Evolutionary conservation across 2,888 invertebrate species (phyloP).

Genomic region (Apamea crenata): DNA sequence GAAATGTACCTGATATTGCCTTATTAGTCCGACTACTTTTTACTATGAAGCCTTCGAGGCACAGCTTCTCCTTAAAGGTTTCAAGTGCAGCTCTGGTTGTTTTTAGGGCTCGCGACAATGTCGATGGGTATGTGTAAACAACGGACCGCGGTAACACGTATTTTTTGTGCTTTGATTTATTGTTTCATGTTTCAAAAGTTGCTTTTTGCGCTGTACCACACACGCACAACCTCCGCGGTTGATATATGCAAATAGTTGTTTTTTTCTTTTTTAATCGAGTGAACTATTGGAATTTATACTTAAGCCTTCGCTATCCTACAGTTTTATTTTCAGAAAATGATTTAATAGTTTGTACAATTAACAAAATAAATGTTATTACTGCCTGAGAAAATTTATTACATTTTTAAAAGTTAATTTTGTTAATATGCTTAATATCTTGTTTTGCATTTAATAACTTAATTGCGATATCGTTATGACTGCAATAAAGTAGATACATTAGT

Average conservation of each 20-base stretch:
- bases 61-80: constrained; percentile 78
- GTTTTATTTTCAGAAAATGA: constrained; percentile 54
- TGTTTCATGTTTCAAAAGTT: constrained; percentile 87
- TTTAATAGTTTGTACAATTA: constrained; percentile 39
- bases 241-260: constrained; percentile 76
- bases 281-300: constrained; percentile 65
- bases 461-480: constrained; percentile 44
- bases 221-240: constrained; percentile 84
- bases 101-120: constrained; percentile 84
- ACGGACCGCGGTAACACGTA: constrained; percentile 87
- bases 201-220: constrained; percentile 86
- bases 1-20: constrained; percentile 57
- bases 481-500: constrained; percentile 52
- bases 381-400: constrained; percentile 30
- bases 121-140: constrained; percentile 85
- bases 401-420: constrained; percentile 30
- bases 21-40: constrained; percentile 58
- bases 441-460: constrained; percentile 57
- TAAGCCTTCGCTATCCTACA: constrained; percentile 23
- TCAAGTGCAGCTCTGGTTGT: constrained; percentile 72
- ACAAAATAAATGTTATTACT: constrained; percentile 49
- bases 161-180: constrained; percentile 89
- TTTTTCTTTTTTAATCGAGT: constrained; percentile 56
- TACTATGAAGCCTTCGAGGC: constrained; percentile 50
- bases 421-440: constrained; percentile 32